phyloP scores from a whole-genome alignment of 2,888 invertebrate genomes.

The Drosophila longiperda region DNA sequence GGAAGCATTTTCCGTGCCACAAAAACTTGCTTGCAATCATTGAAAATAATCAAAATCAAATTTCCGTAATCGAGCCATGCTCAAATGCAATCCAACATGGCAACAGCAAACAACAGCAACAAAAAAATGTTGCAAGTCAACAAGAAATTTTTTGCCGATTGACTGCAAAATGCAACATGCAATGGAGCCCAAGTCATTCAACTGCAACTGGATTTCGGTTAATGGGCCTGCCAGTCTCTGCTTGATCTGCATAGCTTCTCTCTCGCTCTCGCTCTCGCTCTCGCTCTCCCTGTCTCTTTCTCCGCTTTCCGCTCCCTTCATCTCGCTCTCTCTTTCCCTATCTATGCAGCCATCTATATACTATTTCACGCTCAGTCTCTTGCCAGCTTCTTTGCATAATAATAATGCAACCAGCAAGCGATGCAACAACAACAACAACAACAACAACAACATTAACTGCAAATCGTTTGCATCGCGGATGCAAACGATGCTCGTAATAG shows the following conservation, averaged over 20 bases:
- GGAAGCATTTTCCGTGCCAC: slow-evolving; percentile 12
- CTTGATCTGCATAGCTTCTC: slow-evolving; percentile 11
- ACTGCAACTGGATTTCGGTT: slow-evolving; percentile 81
- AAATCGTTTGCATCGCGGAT: slow-evolving; percentile 42
- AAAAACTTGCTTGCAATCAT: slow-evolving; percentile 38
- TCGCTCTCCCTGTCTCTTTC: not conserved
- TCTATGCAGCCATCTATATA: slow-evolving; percentile 30
- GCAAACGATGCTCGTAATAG: slow-evolving; percentile 59
- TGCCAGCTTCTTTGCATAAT: slow-evolving; percentile 74
- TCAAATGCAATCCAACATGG: slow-evolving; percentile 33
- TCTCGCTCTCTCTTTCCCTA: slow-evolving; percentile 10
- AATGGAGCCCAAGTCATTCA: slow-evolving; percentile 65
- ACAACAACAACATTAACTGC: slow-evolving; percentile 4
- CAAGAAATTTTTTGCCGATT: slow-evolving; percentile 54
- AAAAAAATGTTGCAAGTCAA: slow-evolving; percentile 62
- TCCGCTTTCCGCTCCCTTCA: not conserved
- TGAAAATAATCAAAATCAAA: slow-evolving; percentile 54
- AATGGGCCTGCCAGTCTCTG: slow-evolving; percentile 58
- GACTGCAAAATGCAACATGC: slow-evolving; percentile 55
- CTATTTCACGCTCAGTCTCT: slow-evolving; percentile 54
- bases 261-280: not conserved
- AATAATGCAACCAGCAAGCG: slow-evolving; percentile 61
- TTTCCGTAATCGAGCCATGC: slow-evolving; percentile 65
- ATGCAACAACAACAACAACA: slow-evolving; percentile 26
- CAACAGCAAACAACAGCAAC: slow-evolving; percentile 24